Base-by-base conservation (phyloP, 1,140 invertebrate genomes). In the Heliconius hermathena region DNA sequence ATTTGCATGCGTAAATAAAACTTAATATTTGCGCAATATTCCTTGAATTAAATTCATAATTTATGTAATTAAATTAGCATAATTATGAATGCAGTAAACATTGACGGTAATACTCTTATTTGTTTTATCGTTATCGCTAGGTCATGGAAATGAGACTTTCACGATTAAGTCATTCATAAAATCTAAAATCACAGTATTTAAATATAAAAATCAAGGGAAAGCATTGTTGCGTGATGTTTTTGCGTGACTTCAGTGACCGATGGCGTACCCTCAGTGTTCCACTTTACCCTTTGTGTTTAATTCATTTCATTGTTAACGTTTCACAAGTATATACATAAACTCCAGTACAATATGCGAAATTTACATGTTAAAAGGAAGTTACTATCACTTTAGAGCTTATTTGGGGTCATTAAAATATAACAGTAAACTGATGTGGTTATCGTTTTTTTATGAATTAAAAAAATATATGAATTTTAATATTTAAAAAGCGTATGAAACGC, bases 211-310 rank as follows among this genome's bases (percentile, higher is more conserved):
- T 85, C 57, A 82, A 86, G 85, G 86, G 86, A 90, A 90, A 89
- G 89, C 87, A 90, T 82, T 78, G 84, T 91, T 83, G 89, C 91
- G 90, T 93, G 91, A 89, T 88, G 74, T 82, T 87, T 85, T 92
- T 85, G 90, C 91, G 90, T 93, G 90, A 88, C 90, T 84, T 88
- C 77, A 81, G 74, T 82, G 78, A 80, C 86, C 82, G 79, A 83
- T 83, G 80, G 79, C 83, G 79, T 79, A 83, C 85, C 86, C 85
- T 84, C 76, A 79, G 80, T 88, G 86, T 87, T 81, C 87, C 84
- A 90, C 83, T 87, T 80, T 87, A 84, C 85, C 85, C 89, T 89
- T 90, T 92, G 84, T 88, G 85, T 83, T 83, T 49, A 71, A 76
- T 76, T 80, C 79, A 77, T 73, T 72, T 72, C 71, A 38, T 72